A percentile compares a stretch with the other conserved stretches of the same genome.
phyloP scores from a whole-genome alignment of 2,113 vertebrate genomes.

The human (Homo sapiens) region DNA sequence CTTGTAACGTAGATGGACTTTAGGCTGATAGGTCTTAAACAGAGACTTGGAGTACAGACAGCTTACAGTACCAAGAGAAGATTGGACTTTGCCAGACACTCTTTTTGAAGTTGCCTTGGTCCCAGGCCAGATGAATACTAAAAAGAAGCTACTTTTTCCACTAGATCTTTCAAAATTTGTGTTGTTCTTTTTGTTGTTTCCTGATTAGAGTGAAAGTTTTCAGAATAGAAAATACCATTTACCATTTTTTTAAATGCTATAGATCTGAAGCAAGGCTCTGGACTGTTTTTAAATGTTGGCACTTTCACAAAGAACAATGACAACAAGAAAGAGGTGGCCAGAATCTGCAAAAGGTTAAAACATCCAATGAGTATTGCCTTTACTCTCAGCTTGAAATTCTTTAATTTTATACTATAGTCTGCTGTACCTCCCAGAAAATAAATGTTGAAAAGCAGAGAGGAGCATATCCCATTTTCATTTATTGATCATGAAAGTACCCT shows the following conservation, averaged over 20 bases:
- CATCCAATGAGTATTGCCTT: neutral
- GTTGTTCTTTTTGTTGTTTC: neutral
- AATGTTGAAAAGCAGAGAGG: neutral
- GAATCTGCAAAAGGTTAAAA: neutral
- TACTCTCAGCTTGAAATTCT: neutral
- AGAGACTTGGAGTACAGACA: neutral
- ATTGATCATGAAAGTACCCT: neutral
- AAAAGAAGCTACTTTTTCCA: conserved; percentile 25
- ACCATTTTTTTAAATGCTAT: conserved; percentile 11
- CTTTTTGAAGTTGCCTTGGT: conserved; percentile 19
- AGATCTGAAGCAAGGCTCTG: conserved; percentile 5
- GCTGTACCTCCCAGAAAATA: neutral
- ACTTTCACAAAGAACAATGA: conserved; percentile 3
- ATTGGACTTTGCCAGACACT: neutral
- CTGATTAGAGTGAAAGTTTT: neutral
- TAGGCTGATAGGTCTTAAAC: neutral
- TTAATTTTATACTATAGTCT: neutral
- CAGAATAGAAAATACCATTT: conserved; percentile 5
- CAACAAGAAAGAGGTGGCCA: neutral
- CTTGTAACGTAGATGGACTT: neutral
- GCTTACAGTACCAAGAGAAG: neutral
- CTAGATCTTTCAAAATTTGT: neutral
- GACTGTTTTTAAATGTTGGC: conserved; percentile 33
- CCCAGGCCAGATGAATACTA: neutral
- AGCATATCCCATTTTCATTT: neutral